phyloP scores from a whole-genome alignment of 2,888 invertebrate species.

The Drosophila fungiperda region DNA sequence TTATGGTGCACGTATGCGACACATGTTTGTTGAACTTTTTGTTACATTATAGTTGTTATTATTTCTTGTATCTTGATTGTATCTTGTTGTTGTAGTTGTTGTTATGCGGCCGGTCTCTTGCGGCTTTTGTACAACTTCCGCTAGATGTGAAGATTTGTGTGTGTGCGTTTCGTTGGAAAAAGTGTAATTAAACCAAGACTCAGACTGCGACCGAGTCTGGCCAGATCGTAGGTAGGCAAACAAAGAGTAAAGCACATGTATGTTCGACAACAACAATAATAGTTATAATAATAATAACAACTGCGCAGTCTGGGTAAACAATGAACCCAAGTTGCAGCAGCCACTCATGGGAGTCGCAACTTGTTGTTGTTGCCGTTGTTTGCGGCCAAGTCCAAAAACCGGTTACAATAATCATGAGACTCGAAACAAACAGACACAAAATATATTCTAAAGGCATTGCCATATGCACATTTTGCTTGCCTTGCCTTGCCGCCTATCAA shows the following conservation, averaged over 20 bases:
- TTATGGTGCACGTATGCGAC: slow-evolving; percentile 36
- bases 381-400: slow-evolving; percentile 59
- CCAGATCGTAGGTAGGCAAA: slow-evolving; percentile 44
- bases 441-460: slow-evolving; percentile 67
- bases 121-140: slow-evolving; percentile 79
- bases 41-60: slow-evolving; percentile 18
- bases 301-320: slow-evolving; percentile 57
- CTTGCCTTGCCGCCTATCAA: slow-evolving; percentile 40
- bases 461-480: slow-evolving; percentile 35
- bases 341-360: slow-evolving; percentile 70
- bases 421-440: slow-evolving; percentile 22
- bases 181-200: slow-evolving; percentile 71
- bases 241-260: slow-evolving; percentile 51
- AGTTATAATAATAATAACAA: slow-evolving; percentile 27
- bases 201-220: slow-evolving; percentile 17
- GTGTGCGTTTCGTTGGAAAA: slow-evolving; percentile 58
- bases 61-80: slow-evolving; percentile 16
- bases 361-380: slow-evolving; percentile 48
- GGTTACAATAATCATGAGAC: slow-evolving; percentile 74
- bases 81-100: slow-evolving; percentile 24
- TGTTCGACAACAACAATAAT: slow-evolving; percentile 4
- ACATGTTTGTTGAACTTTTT: slow-evolving; percentile 48
- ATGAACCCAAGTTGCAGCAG: slow-evolving; percentile 55
- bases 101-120: slow-evolving; percentile 57
- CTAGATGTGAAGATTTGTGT: slow-evolving; percentile 59